phyloP scores from a whole-genome alignment of 1,140 invertebrate species.

The Hormaphis cornu region DNA sequence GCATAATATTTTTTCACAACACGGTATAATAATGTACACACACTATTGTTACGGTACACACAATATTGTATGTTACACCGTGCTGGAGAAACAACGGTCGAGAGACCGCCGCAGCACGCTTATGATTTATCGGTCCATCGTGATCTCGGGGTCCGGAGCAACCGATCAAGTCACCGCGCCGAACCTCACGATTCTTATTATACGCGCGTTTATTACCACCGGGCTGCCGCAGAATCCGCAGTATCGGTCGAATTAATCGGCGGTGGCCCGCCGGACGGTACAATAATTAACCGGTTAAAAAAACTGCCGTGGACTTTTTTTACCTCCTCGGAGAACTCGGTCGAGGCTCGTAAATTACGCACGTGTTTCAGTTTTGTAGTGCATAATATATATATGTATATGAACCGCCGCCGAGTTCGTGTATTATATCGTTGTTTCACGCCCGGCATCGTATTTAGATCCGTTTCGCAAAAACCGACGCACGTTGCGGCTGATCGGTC shows the following conservation, averaged over 20 bases:
- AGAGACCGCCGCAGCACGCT: neutral
- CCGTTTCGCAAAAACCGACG: no score
- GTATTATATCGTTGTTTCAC: no score
- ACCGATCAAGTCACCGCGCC: no score
- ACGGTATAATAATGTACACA: neutral
- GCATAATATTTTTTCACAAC: no score
- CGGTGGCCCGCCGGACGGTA: constrained; percentile 8
- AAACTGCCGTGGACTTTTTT: neutral
- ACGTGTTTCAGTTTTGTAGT: no score
- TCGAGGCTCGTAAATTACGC: no score
- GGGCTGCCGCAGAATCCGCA: neutral
- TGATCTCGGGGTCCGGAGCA: constrained; percentile 12
- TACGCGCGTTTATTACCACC: neutral
- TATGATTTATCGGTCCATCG: constrained; percentile 27
- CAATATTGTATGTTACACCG: neutral
- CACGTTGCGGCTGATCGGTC: no score
- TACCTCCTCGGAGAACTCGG: no score
- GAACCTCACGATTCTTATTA: constrained; percentile 31
- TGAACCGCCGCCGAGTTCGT: no score
- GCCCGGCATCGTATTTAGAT: no score
- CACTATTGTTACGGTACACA: neutral
- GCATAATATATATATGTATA: no score
- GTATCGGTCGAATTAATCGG: constrained; percentile 26
- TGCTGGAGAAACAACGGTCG: neutral
- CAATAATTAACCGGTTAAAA: constrained; percentile 31